These are phyloP conservation scores for Caerostris darwini DNA, from an alignment of 1,140 invertebrate species.

Conservation along the genomic window DNA sequence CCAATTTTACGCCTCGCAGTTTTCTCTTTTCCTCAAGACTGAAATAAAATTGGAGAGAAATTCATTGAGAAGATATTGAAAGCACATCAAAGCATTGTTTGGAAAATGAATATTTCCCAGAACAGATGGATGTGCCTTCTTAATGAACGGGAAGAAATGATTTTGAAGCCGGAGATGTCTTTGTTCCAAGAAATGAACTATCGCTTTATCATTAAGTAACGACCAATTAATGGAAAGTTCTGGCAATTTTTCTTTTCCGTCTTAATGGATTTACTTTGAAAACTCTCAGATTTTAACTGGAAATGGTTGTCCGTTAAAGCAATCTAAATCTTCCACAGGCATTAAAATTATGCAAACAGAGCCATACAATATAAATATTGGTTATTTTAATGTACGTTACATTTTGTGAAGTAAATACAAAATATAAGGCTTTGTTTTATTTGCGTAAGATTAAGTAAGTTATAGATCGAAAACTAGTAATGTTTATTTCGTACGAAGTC, in stretches of 20 bases:
- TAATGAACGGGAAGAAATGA: neutral
- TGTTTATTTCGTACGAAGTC: too few relatives aligned
- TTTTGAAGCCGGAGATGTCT: neutral
- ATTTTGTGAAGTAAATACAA: too few relatives aligned
- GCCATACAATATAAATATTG: neutral
- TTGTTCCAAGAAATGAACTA: neutral
- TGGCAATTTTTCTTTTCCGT: neutral
- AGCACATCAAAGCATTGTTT: neutral
- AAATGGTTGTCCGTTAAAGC: neutral
- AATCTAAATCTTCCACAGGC: neutral
- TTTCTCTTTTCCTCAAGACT: neutral
- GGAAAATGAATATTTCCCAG: constrained; percentile 8
- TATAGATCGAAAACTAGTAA: too few relatives aligned
- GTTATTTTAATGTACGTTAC: too few relatives aligned
- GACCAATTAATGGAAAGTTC: neutral
- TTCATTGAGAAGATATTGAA: neutral
- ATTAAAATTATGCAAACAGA: neutral
- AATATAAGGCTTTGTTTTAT: too few relatives aligned
- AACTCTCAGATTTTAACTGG: neutral
- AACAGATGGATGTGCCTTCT: neutral
- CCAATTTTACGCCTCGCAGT: neutral
- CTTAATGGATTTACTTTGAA: neutral
- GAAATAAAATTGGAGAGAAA: neutral
- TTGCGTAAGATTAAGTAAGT: too few relatives aligned
- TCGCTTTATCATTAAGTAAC: neutral